Evolutionary conservation across 2,888 invertebrate species (phyloP).

Genomic region (Microctonus hyperodae): DNA sequence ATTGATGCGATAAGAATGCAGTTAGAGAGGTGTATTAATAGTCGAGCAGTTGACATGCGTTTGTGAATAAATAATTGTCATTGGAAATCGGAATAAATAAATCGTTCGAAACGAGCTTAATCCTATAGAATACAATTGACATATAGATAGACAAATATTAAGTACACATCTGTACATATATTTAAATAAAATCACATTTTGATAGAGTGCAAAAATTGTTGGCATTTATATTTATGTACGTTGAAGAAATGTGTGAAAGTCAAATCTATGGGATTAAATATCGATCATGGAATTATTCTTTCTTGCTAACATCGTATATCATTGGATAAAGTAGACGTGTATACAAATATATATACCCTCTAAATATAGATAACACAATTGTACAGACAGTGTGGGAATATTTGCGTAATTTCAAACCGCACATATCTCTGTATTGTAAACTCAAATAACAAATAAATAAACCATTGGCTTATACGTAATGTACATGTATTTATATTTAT

Average conservation of each 20-base stretch:
- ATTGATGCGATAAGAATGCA: conserved; percentile 32
- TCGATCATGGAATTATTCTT: conserved; percentile 14
- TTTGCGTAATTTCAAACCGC: not conserved
- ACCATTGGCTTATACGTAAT: not conserved
- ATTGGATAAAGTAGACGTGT: conserved; percentile 12
- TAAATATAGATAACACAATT: not conserved
- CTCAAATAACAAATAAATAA: conserved; percentile 8
- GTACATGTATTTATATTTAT: not conserved
- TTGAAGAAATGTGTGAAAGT: conserved; percentile 9
- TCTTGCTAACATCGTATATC: not conserved
- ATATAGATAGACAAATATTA: too few relatives aligned
- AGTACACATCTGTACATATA: too few relatives aligned
- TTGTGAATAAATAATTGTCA: conserved; percentile 31
- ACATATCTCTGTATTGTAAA: conserved; percentile 5
- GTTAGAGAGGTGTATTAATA: conserved; percentile 26
- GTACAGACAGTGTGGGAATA: not conserved
- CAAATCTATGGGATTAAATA: conserved; percentile 24
- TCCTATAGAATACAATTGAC: conserved; percentile 15
- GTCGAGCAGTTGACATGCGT: conserved; percentile 15
- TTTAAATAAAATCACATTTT: conserved; percentile 8
- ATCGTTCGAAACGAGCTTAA: conserved; percentile 20
- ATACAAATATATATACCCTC: conserved; percentile 1
- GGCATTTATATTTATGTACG: not conserved
- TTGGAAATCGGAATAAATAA: conserved; percentile 27
- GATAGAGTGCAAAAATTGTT: not conserved